These are phyloP conservation scores for Chloropsis cyanopogon DNA, from an alignment of 2,113 vertebrate species.

Conservation along the genomic window DNA sequence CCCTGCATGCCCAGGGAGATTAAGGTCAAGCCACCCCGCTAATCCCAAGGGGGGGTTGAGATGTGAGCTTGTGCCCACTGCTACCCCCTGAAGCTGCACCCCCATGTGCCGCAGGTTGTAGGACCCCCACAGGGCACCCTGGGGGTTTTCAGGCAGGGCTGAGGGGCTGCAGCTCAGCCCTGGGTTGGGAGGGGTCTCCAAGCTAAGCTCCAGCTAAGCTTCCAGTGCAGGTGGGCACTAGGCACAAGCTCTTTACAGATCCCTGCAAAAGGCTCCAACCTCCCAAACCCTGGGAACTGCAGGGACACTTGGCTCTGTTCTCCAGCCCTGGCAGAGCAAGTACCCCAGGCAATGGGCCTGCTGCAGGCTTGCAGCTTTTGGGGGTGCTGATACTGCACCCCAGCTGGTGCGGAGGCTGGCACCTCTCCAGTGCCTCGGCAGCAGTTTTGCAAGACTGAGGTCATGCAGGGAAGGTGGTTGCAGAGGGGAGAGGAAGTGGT, in stretches of 20 bases:
- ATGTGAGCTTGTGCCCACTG: background rate
- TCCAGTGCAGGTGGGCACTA: background rate
- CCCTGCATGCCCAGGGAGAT: background rate
- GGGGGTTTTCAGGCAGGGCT: background rate
- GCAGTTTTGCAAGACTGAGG: background rate
- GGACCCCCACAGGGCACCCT: background rate
- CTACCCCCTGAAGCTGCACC: background rate
- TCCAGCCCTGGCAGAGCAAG: background rate
- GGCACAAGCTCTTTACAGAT: background rate
- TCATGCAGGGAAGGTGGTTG: rapidly evolving
- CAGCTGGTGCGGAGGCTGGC: background rate
- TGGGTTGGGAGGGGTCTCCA: background rate
- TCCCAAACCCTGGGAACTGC: background rate
- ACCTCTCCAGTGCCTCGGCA: background rate
- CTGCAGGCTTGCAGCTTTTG: background rate
- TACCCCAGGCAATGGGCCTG: rapidly evolving
- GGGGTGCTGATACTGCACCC: background rate
- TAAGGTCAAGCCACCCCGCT: slow-evolving; percentile 6
- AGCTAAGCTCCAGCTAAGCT: background rate
- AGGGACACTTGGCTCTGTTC: background rate
- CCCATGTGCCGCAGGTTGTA: rapidly evolving
- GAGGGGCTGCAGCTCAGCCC: background rate
- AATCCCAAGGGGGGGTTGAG: background rate
- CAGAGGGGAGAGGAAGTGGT: background rate
- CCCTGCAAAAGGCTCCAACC: background rate